These are phyloP conservation scores for Myrmecobius fasciatus DNA, from an alignment of 2,113 vertebrate genomes.

Conservation along the genomic window DNA sequence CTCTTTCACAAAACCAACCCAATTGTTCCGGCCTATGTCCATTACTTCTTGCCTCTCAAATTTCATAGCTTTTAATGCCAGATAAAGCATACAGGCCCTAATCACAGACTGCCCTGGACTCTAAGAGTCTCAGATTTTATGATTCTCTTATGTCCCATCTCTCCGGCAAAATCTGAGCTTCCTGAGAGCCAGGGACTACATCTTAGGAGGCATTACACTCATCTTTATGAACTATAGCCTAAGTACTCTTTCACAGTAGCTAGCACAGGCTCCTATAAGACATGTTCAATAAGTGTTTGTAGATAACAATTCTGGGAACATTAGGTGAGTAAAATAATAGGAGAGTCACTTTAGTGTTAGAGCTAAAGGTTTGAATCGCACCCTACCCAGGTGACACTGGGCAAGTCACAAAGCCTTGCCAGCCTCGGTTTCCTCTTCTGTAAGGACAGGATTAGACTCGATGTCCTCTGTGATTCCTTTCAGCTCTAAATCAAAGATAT, in stretches of 20 bases:
- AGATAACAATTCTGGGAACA: background rate
- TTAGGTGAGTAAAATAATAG: background rate
- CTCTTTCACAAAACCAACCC: background rate
- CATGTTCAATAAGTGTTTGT: background rate
- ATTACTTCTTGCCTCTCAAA: background rate
- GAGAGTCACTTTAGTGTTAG: background rate
- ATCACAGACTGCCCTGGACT: background rate
- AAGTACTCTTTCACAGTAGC: background rate
- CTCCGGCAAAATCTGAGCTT: background rate
- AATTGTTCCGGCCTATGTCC: background rate
- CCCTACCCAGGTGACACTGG: background rate
- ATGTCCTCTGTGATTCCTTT: background rate
- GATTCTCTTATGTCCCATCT: background rate
- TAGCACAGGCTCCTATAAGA: background rate
- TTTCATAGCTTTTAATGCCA: background rate
- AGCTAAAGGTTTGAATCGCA: background rate
- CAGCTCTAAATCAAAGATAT: background rate
- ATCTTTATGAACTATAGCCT: background rate
- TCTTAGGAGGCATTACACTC: background rate
- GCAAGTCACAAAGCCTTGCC: background rate
- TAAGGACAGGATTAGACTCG: background rate
- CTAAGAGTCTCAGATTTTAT: background rate
- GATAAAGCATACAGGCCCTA: background rate
- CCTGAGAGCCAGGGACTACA: background rate
- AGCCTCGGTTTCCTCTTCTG: background rate